Percentiles rank a stretch among this genome's conserved stretches.
phyloP scores from a whole-genome alignment of 2,888 invertebrate genomes.

The Orthosia cruda region DNA sequence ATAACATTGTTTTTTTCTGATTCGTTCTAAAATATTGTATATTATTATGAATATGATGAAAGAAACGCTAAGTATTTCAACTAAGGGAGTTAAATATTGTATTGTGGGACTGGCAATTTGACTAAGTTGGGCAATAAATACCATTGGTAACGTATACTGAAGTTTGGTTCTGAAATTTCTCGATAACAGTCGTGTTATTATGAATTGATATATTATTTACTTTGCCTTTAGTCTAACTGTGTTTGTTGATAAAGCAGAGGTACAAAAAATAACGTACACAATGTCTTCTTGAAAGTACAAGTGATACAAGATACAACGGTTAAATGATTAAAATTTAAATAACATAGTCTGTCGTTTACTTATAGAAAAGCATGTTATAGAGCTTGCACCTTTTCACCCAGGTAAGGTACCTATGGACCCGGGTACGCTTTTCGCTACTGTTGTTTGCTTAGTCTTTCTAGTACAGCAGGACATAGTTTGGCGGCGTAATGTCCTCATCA shows the following conservation, averaged over 20 bases:
- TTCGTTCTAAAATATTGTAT: background rate
- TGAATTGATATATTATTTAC: background rate
- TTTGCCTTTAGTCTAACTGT: background rate
- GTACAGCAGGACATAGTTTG: too few species aligned
- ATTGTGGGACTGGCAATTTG: background rate
- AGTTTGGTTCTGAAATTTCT: background rate
- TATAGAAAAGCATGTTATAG: too few species aligned
- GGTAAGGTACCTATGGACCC: too few species aligned
- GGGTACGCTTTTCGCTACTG: too few species aligned
- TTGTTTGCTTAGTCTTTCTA: too few species aligned
- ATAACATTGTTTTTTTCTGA: too few species aligned
- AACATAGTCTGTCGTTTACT: background rate
- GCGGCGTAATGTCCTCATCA: too few species aligned
- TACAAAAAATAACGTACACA: background rate
- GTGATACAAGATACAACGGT: background rate
- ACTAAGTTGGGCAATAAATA: background rate
- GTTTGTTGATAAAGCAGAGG: background rate
- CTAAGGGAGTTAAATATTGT: background rate
- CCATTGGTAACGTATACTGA: too few species aligned
- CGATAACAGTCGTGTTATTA: background rate
- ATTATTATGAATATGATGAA: too few species aligned
- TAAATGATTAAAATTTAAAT: background rate
- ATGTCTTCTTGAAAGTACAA: background rate
- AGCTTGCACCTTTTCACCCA: too few species aligned
- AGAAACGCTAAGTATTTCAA: background rate